phyloP scores from a whole-genome alignment of 2,888 invertebrate genomes.

The Plutella xylostella region DNA sequence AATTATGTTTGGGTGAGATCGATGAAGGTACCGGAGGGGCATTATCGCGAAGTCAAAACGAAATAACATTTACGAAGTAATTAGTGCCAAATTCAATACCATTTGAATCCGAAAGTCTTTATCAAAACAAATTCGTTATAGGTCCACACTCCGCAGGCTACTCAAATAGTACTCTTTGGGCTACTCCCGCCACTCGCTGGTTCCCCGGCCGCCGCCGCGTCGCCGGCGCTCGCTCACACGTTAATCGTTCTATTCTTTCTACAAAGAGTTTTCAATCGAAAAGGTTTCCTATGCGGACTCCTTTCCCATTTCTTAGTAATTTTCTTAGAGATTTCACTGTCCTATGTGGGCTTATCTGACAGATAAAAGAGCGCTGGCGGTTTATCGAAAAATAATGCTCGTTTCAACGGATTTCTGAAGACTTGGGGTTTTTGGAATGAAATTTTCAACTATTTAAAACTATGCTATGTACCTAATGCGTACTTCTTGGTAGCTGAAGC shows the following conservation, averaged over 20 bases:
- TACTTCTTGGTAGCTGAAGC: neutral
- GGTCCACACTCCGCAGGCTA: too few relatives aligned
- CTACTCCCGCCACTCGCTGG: too few relatives aligned
- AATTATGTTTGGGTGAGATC: too few relatives aligned
- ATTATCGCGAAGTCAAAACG: too few relatives aligned
- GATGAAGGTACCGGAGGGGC: too few relatives aligned
- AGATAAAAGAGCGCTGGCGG: neutral
- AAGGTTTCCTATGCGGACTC: constrained; percentile 39
- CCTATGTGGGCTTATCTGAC: neutral
- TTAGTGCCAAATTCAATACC: too few relatives aligned
- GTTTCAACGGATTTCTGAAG: neutral
- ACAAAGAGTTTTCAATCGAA: constrained; percentile 52
- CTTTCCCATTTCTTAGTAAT: neutral
- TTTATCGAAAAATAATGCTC: neutral
- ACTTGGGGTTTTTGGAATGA: neutral
- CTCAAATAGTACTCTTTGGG: too few relatives aligned
- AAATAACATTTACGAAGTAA: too few relatives aligned
- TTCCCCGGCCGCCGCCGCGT: too few relatives aligned
- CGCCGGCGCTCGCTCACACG: neutral
- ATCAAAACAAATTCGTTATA: too few relatives aligned
- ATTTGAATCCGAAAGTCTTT: too few relatives aligned
- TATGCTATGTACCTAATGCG: neutral
- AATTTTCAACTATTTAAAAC: neutral
- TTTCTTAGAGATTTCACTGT: neutral
- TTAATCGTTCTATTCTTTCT: constrained; percentile 18